These are phyloP conservation scores for Drosophila barbarae DNA, from an alignment of 2,888 invertebrate genomes.

Conservation along the genomic window DNA sequence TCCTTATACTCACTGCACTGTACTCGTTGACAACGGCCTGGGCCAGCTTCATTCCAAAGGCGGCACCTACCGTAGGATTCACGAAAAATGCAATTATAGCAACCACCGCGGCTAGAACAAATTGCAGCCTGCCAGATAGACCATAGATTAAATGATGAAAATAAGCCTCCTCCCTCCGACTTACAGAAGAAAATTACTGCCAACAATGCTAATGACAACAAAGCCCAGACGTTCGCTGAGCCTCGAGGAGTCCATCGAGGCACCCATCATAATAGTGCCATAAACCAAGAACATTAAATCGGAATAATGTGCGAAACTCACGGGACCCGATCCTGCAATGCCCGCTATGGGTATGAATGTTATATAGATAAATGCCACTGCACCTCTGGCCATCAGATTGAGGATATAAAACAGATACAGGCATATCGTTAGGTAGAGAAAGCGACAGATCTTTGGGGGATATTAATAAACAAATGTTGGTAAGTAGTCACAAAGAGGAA, in stretches of 20 bases:
- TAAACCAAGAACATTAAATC: constrained; percentile 44
- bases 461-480: not conserved
- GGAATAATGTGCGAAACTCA: constrained; percentile 40
- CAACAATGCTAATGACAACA: constrained; percentile 13
- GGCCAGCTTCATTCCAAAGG: constrained; percentile 58
- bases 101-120: constrained; percentile 14
- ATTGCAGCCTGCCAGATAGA: constrained; percentile 44
- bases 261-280: constrained; percentile 39
- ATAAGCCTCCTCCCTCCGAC: not conserved
- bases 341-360: constrained; percentile 45
- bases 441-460: constrained; percentile 42
- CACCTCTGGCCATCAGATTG: constrained; percentile 51
- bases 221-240: constrained; percentile 44
- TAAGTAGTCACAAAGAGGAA: rapidly evolving
- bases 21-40: constrained; percentile 42
- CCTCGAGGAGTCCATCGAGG: constrained; percentile 53
- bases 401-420: constrained; percentile 49
- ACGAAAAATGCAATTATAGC: not conserved
- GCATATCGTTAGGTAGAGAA: constrained; percentile 32
- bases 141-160: rapidly evolving
- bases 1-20: constrained; percentile 31
- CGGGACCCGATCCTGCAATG: constrained; percentile 21
- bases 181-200: constrained; percentile 43
- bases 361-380: constrained; percentile 52
- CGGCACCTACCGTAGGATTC: constrained; percentile 30